phyloP scores from a whole-genome alignment of 2,113 vertebrate genomes.

The Xenopus laevis region DNA sequence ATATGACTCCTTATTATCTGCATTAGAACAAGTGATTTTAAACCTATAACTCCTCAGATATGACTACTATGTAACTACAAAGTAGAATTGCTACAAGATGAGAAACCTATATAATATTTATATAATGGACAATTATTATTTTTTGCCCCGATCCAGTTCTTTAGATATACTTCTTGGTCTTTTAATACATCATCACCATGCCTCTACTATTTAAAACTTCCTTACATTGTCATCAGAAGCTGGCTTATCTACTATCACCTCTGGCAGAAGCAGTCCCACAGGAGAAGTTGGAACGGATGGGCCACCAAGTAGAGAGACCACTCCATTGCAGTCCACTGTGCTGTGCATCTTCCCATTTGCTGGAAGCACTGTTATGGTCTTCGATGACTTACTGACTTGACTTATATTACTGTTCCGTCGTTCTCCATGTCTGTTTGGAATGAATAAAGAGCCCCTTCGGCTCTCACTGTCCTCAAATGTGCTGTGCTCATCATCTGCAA shows the following conservation, averaged over 20 bases:
- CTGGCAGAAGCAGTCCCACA: constrained; percentile 76
- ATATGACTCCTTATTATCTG: too few relatives aligned
- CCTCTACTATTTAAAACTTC: constrained; percentile 57
- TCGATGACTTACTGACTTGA: constrained; percentile 72
- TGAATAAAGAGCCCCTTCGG: constrained; percentile 77
- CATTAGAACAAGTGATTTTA: too few relatives aligned
- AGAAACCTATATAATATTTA: constrained; percentile 32
- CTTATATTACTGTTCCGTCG: constrained; percentile 78
- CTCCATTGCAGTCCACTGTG: constrained; percentile 87
- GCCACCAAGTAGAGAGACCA: constrained; percentile 78
- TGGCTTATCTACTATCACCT: constrained; percentile 84
- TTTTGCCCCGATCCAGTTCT: constrained; percentile 48
- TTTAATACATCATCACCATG: constrained; percentile 47
- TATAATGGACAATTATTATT: constrained; percentile 60
- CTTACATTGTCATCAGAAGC: constrained; percentile 83
- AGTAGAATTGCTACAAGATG: not conserved
- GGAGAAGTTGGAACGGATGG: constrained; percentile 73
- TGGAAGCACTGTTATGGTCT: constrained; percentile 64
- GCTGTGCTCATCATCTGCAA: constrained; percentile 93
- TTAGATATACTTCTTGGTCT: constrained; percentile 41
- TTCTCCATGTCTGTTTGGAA: constrained; percentile 64
- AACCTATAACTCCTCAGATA: too few relatives aligned
- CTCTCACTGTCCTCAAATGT: constrained; percentile 79
- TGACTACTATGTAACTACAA: too few relatives aligned
- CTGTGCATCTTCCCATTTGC: constrained; percentile 81